A percentile compares a stretch with the other conserved stretches of the same genome.
These are phyloP conservation scores for Urophycis tenuis DNA, from an alignment of 2,797 vertebrate genomes.

Conservation along the genomic window DNA sequence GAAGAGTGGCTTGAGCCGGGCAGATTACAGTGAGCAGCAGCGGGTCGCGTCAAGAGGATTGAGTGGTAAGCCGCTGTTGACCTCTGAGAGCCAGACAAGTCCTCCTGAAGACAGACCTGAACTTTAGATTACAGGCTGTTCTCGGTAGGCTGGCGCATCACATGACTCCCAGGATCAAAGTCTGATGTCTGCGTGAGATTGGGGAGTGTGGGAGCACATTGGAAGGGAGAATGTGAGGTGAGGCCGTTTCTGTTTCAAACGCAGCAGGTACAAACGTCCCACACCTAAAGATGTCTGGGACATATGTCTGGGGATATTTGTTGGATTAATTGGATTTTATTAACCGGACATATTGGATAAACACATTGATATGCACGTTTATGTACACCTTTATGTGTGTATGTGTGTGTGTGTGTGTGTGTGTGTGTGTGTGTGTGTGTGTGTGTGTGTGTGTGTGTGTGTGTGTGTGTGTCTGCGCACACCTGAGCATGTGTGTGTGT, in stretches of 20 bases:
- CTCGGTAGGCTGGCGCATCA: constrained; percentile 49
- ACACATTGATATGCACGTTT: no score
- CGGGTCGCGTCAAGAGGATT: constrained; percentile 68
- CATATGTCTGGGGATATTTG: constrained; percentile 18
- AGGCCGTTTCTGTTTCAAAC: neutral
- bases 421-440: neutral
- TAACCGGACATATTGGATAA: no score
- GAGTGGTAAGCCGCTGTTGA: constrained; percentile 65
- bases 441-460: neutral
- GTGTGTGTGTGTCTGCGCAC: neutral
- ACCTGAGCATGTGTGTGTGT: neutral
- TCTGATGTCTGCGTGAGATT: constrained; percentile 48
- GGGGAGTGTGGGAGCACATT: neutral
- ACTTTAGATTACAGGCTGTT: constrained; percentile 59
- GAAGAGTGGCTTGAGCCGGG: constrained; percentile 46
- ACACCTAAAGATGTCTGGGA: no score
- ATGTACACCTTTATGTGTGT: neutral
- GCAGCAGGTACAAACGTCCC: constrained; percentile 1
- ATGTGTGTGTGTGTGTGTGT: neutral
- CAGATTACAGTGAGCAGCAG: constrained; percentile 63
- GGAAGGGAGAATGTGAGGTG: neutral
- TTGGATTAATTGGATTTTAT: constrained; percentile 23
- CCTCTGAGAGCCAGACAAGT: constrained; percentile 68
- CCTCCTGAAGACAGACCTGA: constrained; percentile 50
- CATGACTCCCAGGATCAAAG: constrained; percentile 57